Percentiles rank a stretch among this genome's conserved stretches.
phyloP scores from a whole-genome alignment of 1,140 invertebrate genomes.

The Zeugodacus cucurbitae region DNA sequence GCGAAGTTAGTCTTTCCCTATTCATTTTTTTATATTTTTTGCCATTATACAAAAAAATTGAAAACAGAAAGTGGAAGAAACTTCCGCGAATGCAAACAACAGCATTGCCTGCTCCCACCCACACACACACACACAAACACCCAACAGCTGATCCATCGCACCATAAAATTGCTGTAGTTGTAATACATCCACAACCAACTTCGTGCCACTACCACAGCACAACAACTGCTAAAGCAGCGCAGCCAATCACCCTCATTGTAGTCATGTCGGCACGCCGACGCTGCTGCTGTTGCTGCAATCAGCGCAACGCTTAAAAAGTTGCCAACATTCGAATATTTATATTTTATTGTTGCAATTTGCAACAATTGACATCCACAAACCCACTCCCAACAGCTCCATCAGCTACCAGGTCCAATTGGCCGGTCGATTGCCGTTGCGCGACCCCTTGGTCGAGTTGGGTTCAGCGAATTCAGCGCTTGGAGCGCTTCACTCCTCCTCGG shows the following conservation, averaged over 20 bases:
- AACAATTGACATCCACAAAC: constrained; percentile 18
- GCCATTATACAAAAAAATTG: neutral
- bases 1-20: too few relatives aligned
- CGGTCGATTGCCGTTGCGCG: neutral
- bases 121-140: neutral
- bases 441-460: neutral
- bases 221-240: too few relatives aligned
- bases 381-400: neutral
- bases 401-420: neutral
- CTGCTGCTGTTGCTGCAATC: neutral
- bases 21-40: neutral
- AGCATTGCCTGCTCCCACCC: neutral
- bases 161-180: neutral
- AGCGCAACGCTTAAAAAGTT: constrained; percentile 17
- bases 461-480: neutral
- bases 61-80: constrained; percentile 15
- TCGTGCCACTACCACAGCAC: neutral
- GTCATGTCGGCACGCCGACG: neutral
- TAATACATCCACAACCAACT: neutral
- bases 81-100: neutral
- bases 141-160: neutral
- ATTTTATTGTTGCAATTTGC: constrained; percentile 34
- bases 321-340: constrained; percentile 31
- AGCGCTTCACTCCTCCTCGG: neutral
- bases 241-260: neutral